Conservation (phyloP, 1,140 invertebrate genomes). For the Pseudobourletiella spinata region DNA sequence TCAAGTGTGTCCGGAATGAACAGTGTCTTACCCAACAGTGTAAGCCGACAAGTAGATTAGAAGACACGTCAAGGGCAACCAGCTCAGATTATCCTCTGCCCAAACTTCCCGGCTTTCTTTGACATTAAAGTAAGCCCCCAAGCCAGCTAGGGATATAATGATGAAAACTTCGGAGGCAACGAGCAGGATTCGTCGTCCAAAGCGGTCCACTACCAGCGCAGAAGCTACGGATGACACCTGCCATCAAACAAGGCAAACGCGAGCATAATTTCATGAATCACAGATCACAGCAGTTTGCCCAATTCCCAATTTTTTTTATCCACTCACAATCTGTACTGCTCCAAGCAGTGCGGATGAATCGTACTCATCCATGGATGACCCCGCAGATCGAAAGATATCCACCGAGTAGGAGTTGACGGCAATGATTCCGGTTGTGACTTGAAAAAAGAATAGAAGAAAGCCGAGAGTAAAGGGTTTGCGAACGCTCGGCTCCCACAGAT, state of each 20-base stretch:
- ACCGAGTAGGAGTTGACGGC: slow-evolving; percentile 72
- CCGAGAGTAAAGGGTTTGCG: not conserved
- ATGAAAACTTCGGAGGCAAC: slow-evolving; percentile 54
- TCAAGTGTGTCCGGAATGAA: not conserved
- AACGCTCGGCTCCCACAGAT: not conserved
- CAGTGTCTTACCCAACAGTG: not conserved
- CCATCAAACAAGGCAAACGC: slow-evolving; percentile 29
- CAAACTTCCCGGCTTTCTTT: slow-evolving; percentile 26
- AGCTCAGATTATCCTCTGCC: slow-evolving; percentile 43
- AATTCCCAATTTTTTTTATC: too few relatives aligned
- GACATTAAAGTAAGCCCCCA: slow-evolving; percentile 37
- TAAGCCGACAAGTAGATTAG: slow-evolving; percentile 59
- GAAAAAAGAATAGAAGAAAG: slow-evolving; percentile 42
- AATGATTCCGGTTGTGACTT: slow-evolving; percentile 46
- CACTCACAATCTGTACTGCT: slow-evolving; percentile 35
- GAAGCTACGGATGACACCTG: slow-evolving; percentile 58
- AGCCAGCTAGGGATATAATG: slow-evolving; percentile 40
- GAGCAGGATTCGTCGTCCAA: slow-evolving; percentile 61
- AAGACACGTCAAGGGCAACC: slow-evolving; percentile 60
- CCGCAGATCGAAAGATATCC: slow-evolving; percentile 53
- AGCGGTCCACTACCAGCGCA: slow-evolving; percentile 53
- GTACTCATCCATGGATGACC: slow-evolving; percentile 36
- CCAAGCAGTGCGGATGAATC: slow-evolving; percentile 44
- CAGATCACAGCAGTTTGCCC: too few relatives aligned
- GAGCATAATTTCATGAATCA: slow-evolving; percentile 23